Conservation (phyloP, 2,113 vertebrate genomes). For the Protobothrops flavoviridis region DNA sequence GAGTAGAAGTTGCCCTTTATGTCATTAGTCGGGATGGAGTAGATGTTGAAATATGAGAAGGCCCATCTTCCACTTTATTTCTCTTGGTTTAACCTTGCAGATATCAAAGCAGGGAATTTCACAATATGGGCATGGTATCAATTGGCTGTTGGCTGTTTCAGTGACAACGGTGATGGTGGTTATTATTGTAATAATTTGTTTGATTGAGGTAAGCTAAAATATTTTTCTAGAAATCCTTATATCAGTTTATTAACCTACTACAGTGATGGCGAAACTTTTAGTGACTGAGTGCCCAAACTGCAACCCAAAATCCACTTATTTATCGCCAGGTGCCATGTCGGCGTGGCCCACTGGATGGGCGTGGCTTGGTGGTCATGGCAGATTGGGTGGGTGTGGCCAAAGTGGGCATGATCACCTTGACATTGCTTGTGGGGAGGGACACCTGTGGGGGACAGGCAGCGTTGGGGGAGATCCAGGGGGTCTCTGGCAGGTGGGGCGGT, state of each 20-base stretch:
- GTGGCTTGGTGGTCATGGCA: too few relatives aligned
- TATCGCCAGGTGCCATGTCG: too few relatives aligned
- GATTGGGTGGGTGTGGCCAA: too few relatives aligned
- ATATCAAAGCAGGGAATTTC: conserved; percentile 23
- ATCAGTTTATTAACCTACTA: not conserved
- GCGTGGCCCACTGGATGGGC: too few relatives aligned
- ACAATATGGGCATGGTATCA: conserved; percentile 33
- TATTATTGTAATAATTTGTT: conserved; percentile 43
- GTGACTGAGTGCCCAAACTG: too few relatives aligned
- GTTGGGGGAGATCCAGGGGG: too few relatives aligned
- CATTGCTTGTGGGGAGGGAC: too few relatives aligned
- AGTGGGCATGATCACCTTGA: too few relatives aligned
- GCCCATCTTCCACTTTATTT: not conserved
- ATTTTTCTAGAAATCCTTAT: not conserved
- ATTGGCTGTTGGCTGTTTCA: conserved; percentile 47
- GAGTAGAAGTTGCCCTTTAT: not conserved
- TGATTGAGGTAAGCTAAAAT: conserved; percentile 46
- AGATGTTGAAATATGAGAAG: not conserved
- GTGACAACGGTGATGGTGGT: conserved; percentile 30
- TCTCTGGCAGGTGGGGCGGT: too few relatives aligned
- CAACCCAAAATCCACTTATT: too few relatives aligned
- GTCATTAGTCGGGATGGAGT: not conserved
- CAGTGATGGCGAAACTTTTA: too few relatives aligned
- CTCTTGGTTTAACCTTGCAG: not conserved
- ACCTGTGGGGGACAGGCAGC: too few relatives aligned